Percentiles rank a stretch among this genome's conserved stretches.
Evolutionary conservation across 2,888 invertebrate genomes (phyloP).

Genomic region (Noctua janthina): DNA sequence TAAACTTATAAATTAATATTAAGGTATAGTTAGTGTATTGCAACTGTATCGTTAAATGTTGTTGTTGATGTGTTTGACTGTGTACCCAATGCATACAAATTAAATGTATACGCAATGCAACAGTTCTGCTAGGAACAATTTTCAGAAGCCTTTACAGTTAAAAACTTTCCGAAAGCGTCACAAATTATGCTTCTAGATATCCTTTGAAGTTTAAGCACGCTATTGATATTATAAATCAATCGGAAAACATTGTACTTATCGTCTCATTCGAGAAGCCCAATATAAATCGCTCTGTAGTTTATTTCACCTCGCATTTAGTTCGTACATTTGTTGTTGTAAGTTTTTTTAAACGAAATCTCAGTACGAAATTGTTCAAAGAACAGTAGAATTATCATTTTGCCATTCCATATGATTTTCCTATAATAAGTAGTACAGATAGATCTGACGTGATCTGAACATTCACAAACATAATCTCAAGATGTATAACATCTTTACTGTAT

Average conservation of each 20-base stretch:
- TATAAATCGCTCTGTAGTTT: not conserved
- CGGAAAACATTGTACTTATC: constrained; percentile 43
- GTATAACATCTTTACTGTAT: constrained; percentile 26
- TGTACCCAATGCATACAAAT: constrained; percentile 51
- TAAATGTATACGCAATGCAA: constrained; percentile 29
- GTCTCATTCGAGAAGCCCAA: constrained; percentile 15
- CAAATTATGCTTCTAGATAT: not conserved
- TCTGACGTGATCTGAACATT: constrained; percentile 50
- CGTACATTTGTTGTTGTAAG: not conserved
- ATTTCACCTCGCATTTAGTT: constrained; percentile 8
- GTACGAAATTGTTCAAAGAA: constrained; percentile 14
- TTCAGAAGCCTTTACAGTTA: constrained; percentile 8
- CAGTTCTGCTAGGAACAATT: constrained; percentile 4
- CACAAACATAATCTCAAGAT: constrained; percentile 46
- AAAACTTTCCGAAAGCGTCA: not conserved
- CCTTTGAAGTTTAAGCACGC: not conserved
- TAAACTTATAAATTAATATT: constrained; percentile 45
- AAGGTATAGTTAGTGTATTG: constrained; percentile 39
- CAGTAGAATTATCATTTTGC: constrained; percentile 5
- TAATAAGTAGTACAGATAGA: constrained; percentile 27
- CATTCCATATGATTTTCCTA: not conserved
- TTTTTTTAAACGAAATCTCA: constrained; percentile 12
- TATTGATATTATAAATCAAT: constrained; percentile 7
- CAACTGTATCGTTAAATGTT: constrained; percentile 62
- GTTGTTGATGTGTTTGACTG: constrained; percentile 65